Conservation (phyloP, 2,888 invertebrate genomes). For the Ectropis crepuscularia region DNA sequence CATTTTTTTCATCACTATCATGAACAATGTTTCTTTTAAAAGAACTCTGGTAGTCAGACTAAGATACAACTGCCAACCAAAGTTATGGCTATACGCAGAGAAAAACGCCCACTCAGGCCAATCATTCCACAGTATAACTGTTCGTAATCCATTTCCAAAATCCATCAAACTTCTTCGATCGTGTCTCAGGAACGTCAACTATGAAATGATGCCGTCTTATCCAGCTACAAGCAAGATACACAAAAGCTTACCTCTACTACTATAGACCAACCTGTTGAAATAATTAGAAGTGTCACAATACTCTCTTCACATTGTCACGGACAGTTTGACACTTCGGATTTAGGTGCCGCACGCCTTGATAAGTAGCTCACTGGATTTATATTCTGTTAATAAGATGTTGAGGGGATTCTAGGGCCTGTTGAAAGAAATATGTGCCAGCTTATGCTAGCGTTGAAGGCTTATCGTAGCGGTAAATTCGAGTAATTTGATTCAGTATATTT, state of each 20-base stretch:
- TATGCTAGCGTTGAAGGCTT: slow-evolving; percentile 13
- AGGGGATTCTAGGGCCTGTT: slow-evolving; percentile 34
- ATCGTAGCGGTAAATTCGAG: slow-evolving; percentile 10
- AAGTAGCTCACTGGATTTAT: slow-evolving; percentile 60
- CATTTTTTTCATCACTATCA: no score
- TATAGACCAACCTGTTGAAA: slow-evolving; percentile 52
- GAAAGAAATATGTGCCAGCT: slow-evolving; percentile 22
- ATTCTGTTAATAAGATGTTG: slow-evolving; percentile 61
- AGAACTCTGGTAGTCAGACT: no score
- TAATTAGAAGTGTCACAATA: slow-evolving; percentile 81
- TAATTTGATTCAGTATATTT: slow-evolving; percentile 8
- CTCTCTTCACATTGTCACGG: slow-evolving; percentile 66
- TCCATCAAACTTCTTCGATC: no score
- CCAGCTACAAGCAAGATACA: no score
- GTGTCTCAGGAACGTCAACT: no score
- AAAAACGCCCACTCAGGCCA: no score
- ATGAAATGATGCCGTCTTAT: no score
- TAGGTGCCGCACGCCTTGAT: slow-evolving; percentile 55
- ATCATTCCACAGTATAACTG: no score
- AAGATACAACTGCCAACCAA: no score
- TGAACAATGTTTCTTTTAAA: no score
- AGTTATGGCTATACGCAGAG: no score
- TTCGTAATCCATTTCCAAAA: no score
- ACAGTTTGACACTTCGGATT: slow-evolving; percentile 70
- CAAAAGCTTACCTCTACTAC: slow-evolving; percentile 45